Evolutionary conservation across 2,797 vertebrate species (phyloP).

Genomic region (Anolis apletophallus): DNA sequence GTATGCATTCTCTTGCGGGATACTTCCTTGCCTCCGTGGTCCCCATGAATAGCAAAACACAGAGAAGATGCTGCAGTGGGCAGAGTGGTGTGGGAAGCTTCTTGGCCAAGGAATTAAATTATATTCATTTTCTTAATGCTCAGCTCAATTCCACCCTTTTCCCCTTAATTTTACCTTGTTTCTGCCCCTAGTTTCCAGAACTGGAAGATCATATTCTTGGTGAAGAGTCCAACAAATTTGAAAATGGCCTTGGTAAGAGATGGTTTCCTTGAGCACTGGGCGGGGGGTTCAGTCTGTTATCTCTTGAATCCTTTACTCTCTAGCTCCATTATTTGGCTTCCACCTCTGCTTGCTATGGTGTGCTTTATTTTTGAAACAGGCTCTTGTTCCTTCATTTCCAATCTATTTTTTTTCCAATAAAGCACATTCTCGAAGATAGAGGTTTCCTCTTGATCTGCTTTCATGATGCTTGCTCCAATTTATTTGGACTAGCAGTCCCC

Average conservation of each 20-base stretch:
- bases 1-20: constrained; percentile 39
- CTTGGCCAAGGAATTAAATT: not conserved
- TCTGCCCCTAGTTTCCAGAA: constrained; percentile 67
- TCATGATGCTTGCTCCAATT: too few relatives aligned
- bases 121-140: accelerated
- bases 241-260: constrained; percentile 67
- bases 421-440: not conserved
- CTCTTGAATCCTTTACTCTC: not conserved
- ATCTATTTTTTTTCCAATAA: not conserved
- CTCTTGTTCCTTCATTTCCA: not conserved
- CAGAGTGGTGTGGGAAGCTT: too few relatives aligned
- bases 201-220: constrained; percentile 71
- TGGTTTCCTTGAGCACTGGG: not conserved
- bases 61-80: not conserved
- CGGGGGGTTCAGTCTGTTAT: not conserved
- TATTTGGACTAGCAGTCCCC: too few relatives aligned
- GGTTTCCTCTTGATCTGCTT: too few relatives aligned
- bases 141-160: not conserved
- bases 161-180: not conserved
- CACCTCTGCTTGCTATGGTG: not conserved
- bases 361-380: not conserved
- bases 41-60: not conserved
- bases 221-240: constrained; percentile 74
- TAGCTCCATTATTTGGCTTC: not conserved
- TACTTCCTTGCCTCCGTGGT: too few relatives aligned